A percentile compares a stretch with the other conserved stretches of the same genome.
phyloP scores from a whole-genome alignment of 1,140 invertebrate genomes.

The Acromyrmex echinatior region DNA sequence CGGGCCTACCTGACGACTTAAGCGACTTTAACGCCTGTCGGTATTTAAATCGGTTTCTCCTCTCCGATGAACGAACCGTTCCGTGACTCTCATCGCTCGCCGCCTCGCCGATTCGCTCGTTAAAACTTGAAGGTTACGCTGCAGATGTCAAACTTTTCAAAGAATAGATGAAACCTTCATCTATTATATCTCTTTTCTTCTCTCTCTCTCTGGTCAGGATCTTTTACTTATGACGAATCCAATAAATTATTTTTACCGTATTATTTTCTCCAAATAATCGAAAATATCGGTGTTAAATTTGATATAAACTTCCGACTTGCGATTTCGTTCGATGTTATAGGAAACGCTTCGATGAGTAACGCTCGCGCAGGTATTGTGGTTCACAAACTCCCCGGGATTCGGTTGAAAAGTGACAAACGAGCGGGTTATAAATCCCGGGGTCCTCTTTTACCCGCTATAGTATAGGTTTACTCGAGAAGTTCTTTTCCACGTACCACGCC shows the following conservation, averaged over 20 bases:
- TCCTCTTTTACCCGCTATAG: conserved; percentile 56
- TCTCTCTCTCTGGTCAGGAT: not conserved
- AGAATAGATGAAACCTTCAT: conserved; percentile 16
- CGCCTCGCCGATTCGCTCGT: not conserved
- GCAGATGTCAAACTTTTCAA: not conserved
- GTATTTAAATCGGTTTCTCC: conserved; percentile 70
- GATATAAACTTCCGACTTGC: not conserved
- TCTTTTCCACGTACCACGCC: conserved; percentile 68
- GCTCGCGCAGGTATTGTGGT: conserved; percentile 19
- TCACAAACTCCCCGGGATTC: conserved; percentile 8
- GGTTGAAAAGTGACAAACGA: conserved; percentile 79
- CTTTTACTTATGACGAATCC: not conserved
- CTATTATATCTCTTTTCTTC: not conserved
- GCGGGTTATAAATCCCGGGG: conserved; percentile 81
- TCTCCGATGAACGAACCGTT: conserved; percentile 4
- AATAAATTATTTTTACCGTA: conserved; percentile 21
- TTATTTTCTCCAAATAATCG: not conserved
- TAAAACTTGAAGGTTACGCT: not conserved
- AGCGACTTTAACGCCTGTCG: conserved; percentile 71
- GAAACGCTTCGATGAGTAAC: conserved; percentile 18
- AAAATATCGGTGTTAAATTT: conserved; percentile 20
- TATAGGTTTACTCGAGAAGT: conserved; percentile 72
- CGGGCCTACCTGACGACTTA: conserved; percentile 68
- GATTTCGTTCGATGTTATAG: conserved; percentile 23
- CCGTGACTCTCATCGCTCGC: conserved; percentile 24